Conservation (phyloP, 2,797 vertebrate species). For the Erethizon dorsatum region DNA sequence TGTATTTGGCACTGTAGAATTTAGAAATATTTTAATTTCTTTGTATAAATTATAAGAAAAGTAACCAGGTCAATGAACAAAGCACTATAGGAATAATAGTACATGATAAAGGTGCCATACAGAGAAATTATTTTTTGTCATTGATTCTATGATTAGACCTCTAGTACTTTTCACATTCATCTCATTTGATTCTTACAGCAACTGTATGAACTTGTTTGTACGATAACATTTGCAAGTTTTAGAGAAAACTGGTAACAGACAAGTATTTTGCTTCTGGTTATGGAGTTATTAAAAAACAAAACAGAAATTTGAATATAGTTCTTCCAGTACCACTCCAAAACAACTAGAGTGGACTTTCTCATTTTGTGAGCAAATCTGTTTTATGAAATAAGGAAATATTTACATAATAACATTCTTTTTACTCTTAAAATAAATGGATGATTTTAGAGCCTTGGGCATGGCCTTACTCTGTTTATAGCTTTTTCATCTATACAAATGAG, state of each 20-base stretch:
- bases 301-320: conserved; percentile 48
- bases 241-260: conserved; percentile 55
- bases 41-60: conserved; percentile 16
- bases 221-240: conserved; percentile 55
- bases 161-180: conserved; percentile 25
- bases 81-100: neutral
- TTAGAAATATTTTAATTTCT: conserved; percentile 1
- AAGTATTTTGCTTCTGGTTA: conserved; percentile 1
- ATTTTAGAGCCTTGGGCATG: neutral
- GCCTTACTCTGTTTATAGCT: neutral
- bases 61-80: neutral
- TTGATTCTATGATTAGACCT: conserved; percentile 43
- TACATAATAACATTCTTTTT: neutral
- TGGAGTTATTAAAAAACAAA: conserved; percentile 47
- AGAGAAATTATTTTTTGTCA: neutral
- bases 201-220: conserved; percentile 69
- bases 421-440: neutral
- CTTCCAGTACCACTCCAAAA: conserved; percentile 25
- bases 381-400: conserved; percentile 1
- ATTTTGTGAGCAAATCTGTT: neutral
- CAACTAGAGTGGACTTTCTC: conserved; percentile 1
- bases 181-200: conserved; percentile 40
- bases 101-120: neutral
- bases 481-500: conserved; percentile 20
- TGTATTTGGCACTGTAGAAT: neutral